Evolutionary conservation across 2,888 invertebrate species (phyloP).

Genomic region (Stegophylla sp.): DNA sequence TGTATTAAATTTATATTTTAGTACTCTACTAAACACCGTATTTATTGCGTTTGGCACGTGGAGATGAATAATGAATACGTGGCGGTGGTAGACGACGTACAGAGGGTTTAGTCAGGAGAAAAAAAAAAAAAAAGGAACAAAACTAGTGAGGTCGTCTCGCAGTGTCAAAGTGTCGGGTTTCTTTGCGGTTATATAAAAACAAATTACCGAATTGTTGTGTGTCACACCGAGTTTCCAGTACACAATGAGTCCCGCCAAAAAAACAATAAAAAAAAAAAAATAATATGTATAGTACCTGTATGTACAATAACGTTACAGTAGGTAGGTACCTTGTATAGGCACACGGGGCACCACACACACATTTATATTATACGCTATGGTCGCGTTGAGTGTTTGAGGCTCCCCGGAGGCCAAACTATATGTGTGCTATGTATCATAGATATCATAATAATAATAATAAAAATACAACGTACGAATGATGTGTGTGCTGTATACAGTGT

Average conservation of each 20-base stretch:
- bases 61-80: constrained; percentile 1
- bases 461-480: not conserved
- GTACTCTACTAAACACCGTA: not conserved
- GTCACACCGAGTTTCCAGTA: constrained; percentile 8
- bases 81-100: constrained; percentile 10
- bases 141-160: constrained; percentile 36
- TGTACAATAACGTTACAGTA: no score
- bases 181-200: constrained; percentile 20
- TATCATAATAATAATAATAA: no score
- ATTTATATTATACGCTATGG: no score
- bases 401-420: constrained; percentile 24
- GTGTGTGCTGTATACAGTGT: no score
- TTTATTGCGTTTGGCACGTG: not conserved
- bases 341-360: no score
- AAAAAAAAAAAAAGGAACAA: constrained; percentile 23
- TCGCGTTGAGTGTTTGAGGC: constrained; percentile 21
- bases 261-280: constrained; percentile 6
- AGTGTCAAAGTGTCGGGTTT: constrained; percentile 46
- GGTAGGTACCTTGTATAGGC: no score
- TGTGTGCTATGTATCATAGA: no score
- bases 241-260: constrained; percentile 15
- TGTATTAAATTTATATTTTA: not conserved
- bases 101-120: not conserved
- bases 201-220: constrained; percentile 32
- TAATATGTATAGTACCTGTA: no score